A percentile compares a stretch with the other conserved stretches of the same genome.
Conservation (phyloP, 2,797 vertebrate genomes). For the Xiphophorus birchmanni region DNA sequence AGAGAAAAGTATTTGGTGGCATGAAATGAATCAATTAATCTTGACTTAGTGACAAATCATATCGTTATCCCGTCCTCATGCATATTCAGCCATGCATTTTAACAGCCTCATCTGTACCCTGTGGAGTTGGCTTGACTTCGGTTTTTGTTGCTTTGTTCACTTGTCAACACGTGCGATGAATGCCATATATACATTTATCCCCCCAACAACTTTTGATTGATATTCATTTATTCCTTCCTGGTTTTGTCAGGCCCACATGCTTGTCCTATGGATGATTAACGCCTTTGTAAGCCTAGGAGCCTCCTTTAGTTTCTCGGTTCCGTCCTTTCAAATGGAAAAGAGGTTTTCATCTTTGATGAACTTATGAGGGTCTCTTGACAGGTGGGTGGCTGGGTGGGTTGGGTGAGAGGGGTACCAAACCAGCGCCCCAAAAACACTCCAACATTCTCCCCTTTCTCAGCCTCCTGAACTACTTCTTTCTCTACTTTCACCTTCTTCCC, state of each 20-base stretch:
- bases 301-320: constrained; percentile 66
- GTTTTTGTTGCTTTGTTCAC: constrained; percentile 46
- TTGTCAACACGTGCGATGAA: constrained; percentile 55
- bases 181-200: constrained; percentile 4
- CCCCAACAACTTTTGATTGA: constrained; percentile 56
- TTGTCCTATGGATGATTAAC: constrained; percentile 73
- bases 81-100: constrained; percentile 6
- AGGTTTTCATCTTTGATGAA: constrained; percentile 82
- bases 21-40: not conserved
- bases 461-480: constrained; percentile 17
- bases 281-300: constrained; percentile 72
- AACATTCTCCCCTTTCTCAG: constrained; percentile 18
- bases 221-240: constrained; percentile 74
- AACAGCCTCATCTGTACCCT: constrained; percentile 8
- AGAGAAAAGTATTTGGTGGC: not conserved
- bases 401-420: constrained; percentile 9
- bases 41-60: not conserved
- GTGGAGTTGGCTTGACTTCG: constrained; percentile 19
- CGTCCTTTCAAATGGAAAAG: constrained; percentile 81
- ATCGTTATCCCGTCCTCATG: not conserved
- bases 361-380: constrained; percentile 81
- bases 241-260: constrained; percentile 57
- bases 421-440: constrained; percentile 31
- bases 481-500: constrained; percentile 26
- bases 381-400: constrained; percentile 24